These are phyloP conservation scores for Ophraella communa DNA, from an alignment of 2,888 invertebrate genomes.

Conservation along the genomic window DNA sequence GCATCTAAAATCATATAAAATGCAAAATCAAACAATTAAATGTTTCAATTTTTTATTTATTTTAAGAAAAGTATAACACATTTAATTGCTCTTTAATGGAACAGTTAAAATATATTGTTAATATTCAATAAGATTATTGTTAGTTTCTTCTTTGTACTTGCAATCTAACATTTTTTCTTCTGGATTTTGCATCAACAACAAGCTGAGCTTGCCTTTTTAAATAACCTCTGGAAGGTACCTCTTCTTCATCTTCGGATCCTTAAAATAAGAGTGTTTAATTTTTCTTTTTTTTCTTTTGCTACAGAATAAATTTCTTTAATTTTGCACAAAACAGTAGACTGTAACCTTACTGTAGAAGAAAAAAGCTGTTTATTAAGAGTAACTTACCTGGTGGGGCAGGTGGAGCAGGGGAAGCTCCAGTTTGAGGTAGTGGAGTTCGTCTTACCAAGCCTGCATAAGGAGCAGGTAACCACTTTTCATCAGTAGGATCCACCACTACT, in stretches of 20 bases:
- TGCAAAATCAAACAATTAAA: no score
- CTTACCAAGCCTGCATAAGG: conserved; percentile 55
- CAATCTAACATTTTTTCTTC: conserved; percentile 74
- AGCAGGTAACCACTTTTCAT: conserved; percentile 55
- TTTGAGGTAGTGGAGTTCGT: conserved; percentile 54
- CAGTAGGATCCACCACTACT: conserved; percentile 40
- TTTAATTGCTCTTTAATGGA: neutral
- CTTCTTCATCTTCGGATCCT: conserved; percentile 82
- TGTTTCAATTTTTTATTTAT: no score
- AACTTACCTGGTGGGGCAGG: conserved; percentile 45
- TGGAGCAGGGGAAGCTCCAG: conserved; percentile 51
- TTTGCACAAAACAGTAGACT: no score
- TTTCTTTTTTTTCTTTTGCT: no score
- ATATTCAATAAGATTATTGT: neutral
- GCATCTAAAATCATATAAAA: no score
- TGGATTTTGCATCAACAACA: conserved; percentile 81
- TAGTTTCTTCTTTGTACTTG: conserved; percentile 43
- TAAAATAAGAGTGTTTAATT: conserved; percentile 28
- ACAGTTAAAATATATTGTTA: neutral
- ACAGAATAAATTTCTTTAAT: no score
- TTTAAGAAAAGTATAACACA: no score
- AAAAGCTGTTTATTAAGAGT: no score
- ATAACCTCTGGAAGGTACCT: conserved; percentile 79
- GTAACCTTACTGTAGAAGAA: no score
- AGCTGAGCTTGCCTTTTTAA: conserved; percentile 84